phyloP scores from a whole-genome alignment of 2,797 vertebrate species.

The Crocidura indochinensis region DNA sequence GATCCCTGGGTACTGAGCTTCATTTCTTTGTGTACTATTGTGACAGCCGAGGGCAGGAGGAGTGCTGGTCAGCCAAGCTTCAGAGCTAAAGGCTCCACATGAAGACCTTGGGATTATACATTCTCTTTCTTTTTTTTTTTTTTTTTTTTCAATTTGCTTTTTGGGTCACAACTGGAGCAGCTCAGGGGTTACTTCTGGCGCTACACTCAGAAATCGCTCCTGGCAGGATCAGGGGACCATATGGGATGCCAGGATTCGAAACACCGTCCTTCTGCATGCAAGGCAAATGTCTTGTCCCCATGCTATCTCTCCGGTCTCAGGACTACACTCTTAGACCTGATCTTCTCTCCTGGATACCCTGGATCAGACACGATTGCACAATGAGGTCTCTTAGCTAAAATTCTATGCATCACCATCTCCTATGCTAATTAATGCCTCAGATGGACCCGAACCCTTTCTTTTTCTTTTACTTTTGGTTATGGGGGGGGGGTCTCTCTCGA shows the following conservation, averaged over 20 bases:
- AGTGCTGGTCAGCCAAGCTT: slow-evolving; percentile 65
- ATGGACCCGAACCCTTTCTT: not conserved
- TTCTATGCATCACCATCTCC: not conserved
- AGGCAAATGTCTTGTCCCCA: too few relatives aligned
- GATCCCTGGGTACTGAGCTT: slow-evolving; percentile 68
- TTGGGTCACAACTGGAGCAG: too few relatives aligned
- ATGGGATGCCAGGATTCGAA: too few relatives aligned
- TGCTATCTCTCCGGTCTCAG: too few relatives aligned
- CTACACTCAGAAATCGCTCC: too few relatives aligned
- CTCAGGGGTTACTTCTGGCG: too few relatives aligned
- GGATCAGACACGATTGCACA: slow-evolving; percentile 34
- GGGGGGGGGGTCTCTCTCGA: too few relatives aligned
- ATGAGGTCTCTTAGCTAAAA: not conserved
- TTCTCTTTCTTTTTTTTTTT: too few relatives aligned
- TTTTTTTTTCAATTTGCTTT: too few relatives aligned
- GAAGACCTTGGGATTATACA: slow-evolving; percentile 62
- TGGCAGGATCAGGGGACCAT: too few relatives aligned
- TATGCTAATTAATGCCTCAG: not conserved
- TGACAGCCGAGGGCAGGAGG: slow-evolving; percentile 82
- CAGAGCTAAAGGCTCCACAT: slow-evolving; percentile 60
- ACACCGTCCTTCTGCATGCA: too few relatives aligned
- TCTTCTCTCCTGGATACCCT: not conserved
- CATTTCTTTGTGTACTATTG: slow-evolving; percentile 77
- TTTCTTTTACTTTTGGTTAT: not conserved
- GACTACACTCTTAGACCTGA: not conserved